Conservation (phyloP, 2,888 invertebrate genomes). For the Nomada ruficornis region DNA sequence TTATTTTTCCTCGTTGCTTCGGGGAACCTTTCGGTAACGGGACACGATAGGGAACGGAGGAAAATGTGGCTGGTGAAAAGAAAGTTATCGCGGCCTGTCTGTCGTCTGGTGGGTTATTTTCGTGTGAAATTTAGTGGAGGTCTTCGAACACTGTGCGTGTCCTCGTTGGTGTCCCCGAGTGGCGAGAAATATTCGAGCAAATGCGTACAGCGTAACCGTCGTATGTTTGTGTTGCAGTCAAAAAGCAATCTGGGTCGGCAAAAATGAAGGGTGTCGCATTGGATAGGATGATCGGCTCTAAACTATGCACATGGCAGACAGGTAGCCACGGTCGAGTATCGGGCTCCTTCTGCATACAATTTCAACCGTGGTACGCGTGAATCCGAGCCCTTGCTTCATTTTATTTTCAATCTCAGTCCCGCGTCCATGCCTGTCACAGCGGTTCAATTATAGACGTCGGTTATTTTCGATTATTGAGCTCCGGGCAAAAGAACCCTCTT, state of each 20-base stretch:
- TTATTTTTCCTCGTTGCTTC: neutral
- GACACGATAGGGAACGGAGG: conserved; percentile 5
- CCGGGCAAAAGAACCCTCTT: neutral
- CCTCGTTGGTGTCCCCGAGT: neutral
- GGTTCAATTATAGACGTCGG: neutral
- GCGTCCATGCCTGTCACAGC: neutral
- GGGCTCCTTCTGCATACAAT: neutral
- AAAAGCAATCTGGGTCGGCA: neutral
- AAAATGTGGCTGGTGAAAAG: neutral
- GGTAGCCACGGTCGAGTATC: neutral
- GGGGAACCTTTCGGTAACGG: conserved; percentile 27
- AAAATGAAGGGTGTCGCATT: neutral
- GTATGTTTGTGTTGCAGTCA: neutral
- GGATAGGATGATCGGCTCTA: neutral
- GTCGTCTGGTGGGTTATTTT: conserved; percentile 13
- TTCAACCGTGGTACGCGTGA: too few species aligned
- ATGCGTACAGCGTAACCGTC: neutral
- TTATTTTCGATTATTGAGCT: conserved; percentile 1
- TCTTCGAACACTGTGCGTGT: neutral
- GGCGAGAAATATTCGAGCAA: neutral
- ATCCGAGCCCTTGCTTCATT: neutral
- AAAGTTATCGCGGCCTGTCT: conserved; percentile 10
- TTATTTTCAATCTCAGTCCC: neutral
- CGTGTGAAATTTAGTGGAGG: conserved; percentile 5
- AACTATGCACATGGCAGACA: neutral